Evolutionary conservation across 2,888 invertebrate genomes (phyloP), one percentile per base, ranked within the genome.

Genomic region (Ochropacha duplaris): DNA sequence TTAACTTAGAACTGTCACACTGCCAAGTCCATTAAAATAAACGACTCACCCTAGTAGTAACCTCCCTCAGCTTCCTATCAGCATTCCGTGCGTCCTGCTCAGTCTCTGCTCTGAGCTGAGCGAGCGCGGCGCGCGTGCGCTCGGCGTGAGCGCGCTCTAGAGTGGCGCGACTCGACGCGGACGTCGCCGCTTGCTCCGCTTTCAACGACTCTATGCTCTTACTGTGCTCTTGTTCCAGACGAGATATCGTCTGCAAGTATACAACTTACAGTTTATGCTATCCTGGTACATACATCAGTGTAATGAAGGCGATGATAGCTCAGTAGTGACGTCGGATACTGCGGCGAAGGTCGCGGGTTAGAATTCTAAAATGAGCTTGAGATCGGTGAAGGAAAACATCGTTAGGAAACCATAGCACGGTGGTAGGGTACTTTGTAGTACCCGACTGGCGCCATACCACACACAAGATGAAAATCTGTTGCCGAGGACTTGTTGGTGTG

Each of bases 131-230:
- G 5, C 90, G 72, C 3, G 86, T 90, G 1, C 90, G 73, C 61
- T 90, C 91, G 0, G 89, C 92, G 63, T 88, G 84, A 0, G 76
- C 67, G 0, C 91, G 72, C 69, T 92, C 91, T 0, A 87, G 57
- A 0, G 80, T 64, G 0, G 84, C 72, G 1, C 89, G 78, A 0
- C 84, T 71, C 4, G 76, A 59, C 2, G 87, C 86, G 0, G 84
- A 72, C 0, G 72, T 61, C 0, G 81, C 65, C 0, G 72, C 60
- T 14, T 85, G 83, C 22, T 88, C 87, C 0, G 82, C 66, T 14
- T 80, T 81, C 0, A 88, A 71, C 0, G 76, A 66, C 22, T 86
- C 88, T 0, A 91, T 57, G 0, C 81, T 61, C 24, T 84, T 80
- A 0, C 73, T 57, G 73, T 90, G 89, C 31, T 81, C 79, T 28